Evolutionary conservation across 2,113 vertebrate genomes (phyloP).

Genomic region (Hydropotes inermis): DNA sequence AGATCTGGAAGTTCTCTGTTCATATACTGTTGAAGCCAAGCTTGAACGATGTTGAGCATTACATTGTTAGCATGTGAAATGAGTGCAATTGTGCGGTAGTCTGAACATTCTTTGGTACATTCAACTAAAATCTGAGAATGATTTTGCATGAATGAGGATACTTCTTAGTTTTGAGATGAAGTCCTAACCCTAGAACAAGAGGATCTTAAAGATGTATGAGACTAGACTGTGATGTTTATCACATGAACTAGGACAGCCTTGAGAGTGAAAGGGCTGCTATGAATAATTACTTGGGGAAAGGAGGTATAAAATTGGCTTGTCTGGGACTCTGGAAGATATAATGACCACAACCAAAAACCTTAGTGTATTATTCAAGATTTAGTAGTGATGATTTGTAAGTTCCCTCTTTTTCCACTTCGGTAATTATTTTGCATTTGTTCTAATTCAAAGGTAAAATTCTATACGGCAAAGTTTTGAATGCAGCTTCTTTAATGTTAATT

Average conservation of each 20-base stretch:
- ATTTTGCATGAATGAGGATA: background rate
- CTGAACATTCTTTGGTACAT: background rate
- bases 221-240: background rate
- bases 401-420: background rate
- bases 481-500: conserved; percentile 12
- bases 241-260: background rate
- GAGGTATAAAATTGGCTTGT: background rate
- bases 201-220: background rate
- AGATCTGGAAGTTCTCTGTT: background rate
- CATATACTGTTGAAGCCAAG: background rate
- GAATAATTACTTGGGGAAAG: background rate
- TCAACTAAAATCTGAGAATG: background rate
- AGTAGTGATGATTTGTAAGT: background rate
- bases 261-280: background rate
- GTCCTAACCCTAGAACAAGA: background rate
- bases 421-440: background rate
- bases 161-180: conserved; percentile 32
- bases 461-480: background rate
- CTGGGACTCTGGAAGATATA: background rate
- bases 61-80: background rate
- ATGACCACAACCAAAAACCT: background rate
- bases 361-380: conserved; percentile 2
- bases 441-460: background rate
- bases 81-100: background rate
- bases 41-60: background rate